Evolutionary conservation across 92 coral and sea anemone genomes (phyloP).

Genomic region (Chrysogorgia sp.): DNA sequence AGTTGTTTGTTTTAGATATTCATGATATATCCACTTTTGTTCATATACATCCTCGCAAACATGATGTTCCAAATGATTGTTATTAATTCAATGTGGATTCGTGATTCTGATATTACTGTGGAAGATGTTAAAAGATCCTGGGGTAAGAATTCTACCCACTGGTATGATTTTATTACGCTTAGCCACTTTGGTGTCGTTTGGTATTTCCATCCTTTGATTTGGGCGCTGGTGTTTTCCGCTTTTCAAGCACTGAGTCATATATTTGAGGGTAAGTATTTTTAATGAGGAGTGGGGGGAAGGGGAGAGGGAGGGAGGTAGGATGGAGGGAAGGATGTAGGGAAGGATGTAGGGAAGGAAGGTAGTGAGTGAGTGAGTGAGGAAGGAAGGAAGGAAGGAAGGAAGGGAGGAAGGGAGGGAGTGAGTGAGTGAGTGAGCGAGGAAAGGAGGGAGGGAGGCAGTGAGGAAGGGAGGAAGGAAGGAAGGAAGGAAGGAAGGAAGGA

Average conservation of each 20-base stretch:
- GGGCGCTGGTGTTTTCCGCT: constrained; percentile 61
- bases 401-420: too few species aligned
- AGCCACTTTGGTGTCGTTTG: constrained; percentile 46
- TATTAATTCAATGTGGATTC: constrained; percentile 54
- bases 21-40: constrained; percentile 69
- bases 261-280: constrained; percentile 76
- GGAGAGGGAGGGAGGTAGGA: too few species aligned
- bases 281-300: too few species aligned
- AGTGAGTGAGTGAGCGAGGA: too few species aligned
- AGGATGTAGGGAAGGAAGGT: too few species aligned
- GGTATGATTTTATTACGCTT: constrained; percentile 50
- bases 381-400: too few species aligned
- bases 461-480: too few species aligned
- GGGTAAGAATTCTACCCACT: constrained; percentile 52
- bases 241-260: constrained; percentile 73
- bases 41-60: constrained; percentile 75
- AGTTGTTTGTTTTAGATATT: constrained; percentile 52
- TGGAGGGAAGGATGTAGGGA: too few species aligned
- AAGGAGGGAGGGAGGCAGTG: too few species aligned
- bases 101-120: not conserved
- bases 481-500: too few species aligned
- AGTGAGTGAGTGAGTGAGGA: too few species aligned
- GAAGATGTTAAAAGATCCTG: constrained; percentile 48
- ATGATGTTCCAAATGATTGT: constrained; percentile 78
- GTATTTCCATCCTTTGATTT: constrained; percentile 75